Conservation (phyloP, 2,113 vertebrate species). For the Nestor notabilis region DNA sequence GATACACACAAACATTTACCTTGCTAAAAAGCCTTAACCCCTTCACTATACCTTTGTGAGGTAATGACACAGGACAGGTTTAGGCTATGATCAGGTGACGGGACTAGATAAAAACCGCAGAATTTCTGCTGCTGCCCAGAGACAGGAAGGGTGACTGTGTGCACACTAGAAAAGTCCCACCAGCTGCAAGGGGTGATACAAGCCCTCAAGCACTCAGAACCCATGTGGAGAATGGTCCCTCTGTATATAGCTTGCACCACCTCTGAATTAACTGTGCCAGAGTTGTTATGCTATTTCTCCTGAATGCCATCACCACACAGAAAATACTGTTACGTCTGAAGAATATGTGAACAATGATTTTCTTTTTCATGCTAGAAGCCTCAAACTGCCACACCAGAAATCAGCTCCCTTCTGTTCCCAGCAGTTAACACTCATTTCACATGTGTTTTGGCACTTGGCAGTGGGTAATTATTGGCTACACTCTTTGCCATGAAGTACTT, state of each 20-base stretch:
- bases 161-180: neutral
- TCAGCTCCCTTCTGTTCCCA: neutral
- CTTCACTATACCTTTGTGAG: neutral
- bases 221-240: neutral
- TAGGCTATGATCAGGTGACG: neutral
- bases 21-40: neutral
- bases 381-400: neutral
- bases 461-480: constrained; percentile 25
- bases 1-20: neutral
- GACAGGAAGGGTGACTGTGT: neutral
- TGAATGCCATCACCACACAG: neutral
- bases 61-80: neutral
- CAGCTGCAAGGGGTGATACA: neutral
- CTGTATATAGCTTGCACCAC: neutral
- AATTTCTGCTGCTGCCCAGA: neutral
- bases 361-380: neutral
- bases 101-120: neutral
- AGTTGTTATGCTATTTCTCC: neutral
- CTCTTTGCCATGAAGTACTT: neutral
- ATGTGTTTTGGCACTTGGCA: neutral
- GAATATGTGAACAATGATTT: neutral
- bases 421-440: neutral
- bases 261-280: neutral
- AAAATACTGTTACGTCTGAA: neutral
- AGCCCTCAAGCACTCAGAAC: neutral